Base-by-base conservation (phyloP, 2,797 vertebrate species). In the Rhinichthys osculus region DNA sequence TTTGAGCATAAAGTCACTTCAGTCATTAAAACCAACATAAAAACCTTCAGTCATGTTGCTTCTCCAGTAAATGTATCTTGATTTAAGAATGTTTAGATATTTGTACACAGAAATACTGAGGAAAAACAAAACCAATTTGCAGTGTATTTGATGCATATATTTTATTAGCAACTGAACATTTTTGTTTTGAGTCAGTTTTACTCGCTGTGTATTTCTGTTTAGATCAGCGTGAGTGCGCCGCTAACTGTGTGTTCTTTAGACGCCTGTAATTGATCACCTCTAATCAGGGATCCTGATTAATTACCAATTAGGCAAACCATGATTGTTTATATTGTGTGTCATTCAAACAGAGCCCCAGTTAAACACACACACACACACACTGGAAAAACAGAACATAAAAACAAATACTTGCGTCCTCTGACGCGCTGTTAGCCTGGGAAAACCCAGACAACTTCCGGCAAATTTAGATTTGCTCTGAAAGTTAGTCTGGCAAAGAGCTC, bases 221-320 rank as follows among this genome's bases (percentile, higher is more conserved):
- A 19, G 33, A 8, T 70, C 67, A 77, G 73, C 40, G 40, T 17
- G 42, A 42, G 72, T 13, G 71, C 4, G 33, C 27, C 21, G 14
- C 88, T 90, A 86, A 86, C 85, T 85, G 86, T 83, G 52, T 64
- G 85, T 88, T 89, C 79, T 88, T 70, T 50, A 81, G 23, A 66
- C 21, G 79, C 73, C 69, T 89, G 88, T 92, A 92, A 92, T 91
- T 89, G 91, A 94, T 94, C 92, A 92, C 90, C 92, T 92, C 89
- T 90, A 90, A 85, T 70, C 86, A 85, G 40, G 17, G 71, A 85
- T 59, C 69, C 88, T 89, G 87, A 92, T 94, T 93, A 92, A 94
- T 94, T 91, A 91, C 89, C 90, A 88, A 92, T 92, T 89, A 91
- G 87, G 90, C 91, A 90, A 90, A 81, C 84, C 78, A 78, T 90